Percentiles rank a stretch among this genome's conserved stretches.
Evolutionary conservation across 2,797 vertebrate species (phyloP).

Genomic region (Crocidura indochinensis): DNA sequence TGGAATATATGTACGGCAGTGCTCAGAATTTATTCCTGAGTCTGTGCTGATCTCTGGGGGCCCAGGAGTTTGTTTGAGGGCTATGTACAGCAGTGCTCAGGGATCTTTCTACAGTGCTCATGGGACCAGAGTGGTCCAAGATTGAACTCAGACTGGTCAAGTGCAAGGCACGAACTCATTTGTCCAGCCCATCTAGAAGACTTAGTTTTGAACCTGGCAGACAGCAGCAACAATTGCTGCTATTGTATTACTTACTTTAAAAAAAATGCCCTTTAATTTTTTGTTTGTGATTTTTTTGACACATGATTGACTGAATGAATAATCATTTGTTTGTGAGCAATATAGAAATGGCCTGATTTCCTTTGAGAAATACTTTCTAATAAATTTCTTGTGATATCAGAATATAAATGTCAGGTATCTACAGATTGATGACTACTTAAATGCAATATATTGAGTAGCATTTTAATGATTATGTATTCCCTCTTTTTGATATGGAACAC

Average conservation of each 20-base stretch:
- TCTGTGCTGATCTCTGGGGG: no score
- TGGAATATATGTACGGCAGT: no score
- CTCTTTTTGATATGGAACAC: constrained; percentile 38
- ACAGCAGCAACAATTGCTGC: not conserved
- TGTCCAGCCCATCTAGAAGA: not conserved
- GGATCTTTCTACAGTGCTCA: no score
- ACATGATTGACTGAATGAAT: not conserved
- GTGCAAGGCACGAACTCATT: no score
- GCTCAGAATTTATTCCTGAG: no score
- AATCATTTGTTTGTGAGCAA: not conserved
- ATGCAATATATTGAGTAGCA: not conserved
- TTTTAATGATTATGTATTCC: constrained; percentile 40
- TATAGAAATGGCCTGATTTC: not conserved
- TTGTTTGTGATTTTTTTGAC: not conserved
- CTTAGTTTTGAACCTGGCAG: fast-evolving
- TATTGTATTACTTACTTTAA: not conserved
- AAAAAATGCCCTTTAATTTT: not conserved
- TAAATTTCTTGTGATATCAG: not conserved
- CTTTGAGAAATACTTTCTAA: not conserved
- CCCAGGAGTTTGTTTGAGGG: no score
- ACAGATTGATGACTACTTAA: constrained; percentile 34
- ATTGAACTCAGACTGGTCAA: no score
- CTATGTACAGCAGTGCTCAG: no score
- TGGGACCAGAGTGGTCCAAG: no score
- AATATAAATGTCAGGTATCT: not conserved